These are phyloP conservation scores for Drosophila suzukii DNA, from an alignment of 1,140 invertebrate species.

Conservation along the genomic window DNA sequence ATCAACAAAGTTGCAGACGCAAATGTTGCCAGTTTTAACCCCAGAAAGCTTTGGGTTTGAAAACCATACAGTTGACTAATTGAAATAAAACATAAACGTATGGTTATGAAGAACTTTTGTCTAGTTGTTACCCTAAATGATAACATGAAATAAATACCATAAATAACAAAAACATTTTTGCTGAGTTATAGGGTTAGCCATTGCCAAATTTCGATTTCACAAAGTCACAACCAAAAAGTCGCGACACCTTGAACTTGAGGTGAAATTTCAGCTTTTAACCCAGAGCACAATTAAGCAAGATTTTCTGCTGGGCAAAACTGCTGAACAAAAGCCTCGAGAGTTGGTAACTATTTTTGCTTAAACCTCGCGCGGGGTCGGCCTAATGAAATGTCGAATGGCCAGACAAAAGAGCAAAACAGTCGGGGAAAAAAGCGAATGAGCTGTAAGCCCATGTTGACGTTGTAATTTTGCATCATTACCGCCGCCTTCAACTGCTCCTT, in stretches of 20 bases:
- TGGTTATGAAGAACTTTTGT: no score
- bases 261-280: constrained; percentile 34
- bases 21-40: constrained; percentile 28
- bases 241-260: constrained; percentile 65
- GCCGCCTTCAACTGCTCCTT: constrained; percentile 1
- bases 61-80: background rate
- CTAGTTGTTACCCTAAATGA: no score
- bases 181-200: background rate
- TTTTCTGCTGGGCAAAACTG: constrained; percentile 27
- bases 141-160: background rate
- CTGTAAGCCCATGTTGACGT: constrained; percentile 64
- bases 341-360: constrained; percentile 20
- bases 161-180: background rate
- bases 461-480: constrained; percentile 72
- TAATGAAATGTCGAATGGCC: constrained; percentile 53
- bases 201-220: constrained; percentile 23
- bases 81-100: no score
- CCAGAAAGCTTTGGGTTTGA: background rate
- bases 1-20: constrained; percentile 35
- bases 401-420: constrained; percentile 18
- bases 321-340: constrained; percentile 32
- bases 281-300: constrained; percentile 48
- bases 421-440: constrained; percentile 3
- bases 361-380: constrained; percentile 19
- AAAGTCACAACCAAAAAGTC: background rate